These are phyloP conservation scores for Phortica variegata DNA, from an alignment of 1,140 invertebrate genomes.

Conservation along the genomic window DNA sequence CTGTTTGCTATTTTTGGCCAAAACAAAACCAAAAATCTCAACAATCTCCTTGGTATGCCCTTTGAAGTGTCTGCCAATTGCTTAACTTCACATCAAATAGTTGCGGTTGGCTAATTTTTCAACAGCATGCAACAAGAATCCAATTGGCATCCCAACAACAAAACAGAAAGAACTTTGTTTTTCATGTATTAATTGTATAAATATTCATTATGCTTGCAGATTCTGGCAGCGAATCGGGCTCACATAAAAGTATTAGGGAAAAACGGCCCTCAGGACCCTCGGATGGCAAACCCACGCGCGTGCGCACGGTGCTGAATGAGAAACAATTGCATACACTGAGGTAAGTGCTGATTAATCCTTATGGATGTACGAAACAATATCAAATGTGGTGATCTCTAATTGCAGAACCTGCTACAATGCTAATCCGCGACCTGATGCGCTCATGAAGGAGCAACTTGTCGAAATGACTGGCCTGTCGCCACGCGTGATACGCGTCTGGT, in stretches of 20 bases:
- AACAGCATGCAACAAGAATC: too few relatives aligned
- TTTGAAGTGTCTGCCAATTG: too few relatives aligned
- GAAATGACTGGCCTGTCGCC: slow-evolving; percentile 97
- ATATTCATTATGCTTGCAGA: slow-evolving; percentile 61
- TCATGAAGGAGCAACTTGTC: slow-evolving; percentile 99
- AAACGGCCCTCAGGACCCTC: slow-evolving; percentile 64
- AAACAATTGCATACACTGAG: slow-evolving; percentile 96
- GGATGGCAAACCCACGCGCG: slow-evolving; percentile 94
- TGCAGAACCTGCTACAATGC: slow-evolving; percentile 87
- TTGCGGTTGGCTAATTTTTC: too few relatives aligned
- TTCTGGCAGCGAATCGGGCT: slow-evolving; percentile 81
- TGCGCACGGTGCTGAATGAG: slow-evolving; percentile 97
- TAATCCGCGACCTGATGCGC: slow-evolving; percentile 95
- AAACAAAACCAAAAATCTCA: too few relatives aligned
- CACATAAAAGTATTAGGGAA: slow-evolving; percentile 72
- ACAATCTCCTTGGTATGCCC: too few relatives aligned
- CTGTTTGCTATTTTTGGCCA: slow-evolving; percentile 21
- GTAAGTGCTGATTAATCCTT: slow-evolving; percentile 31
- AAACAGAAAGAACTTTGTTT: too few relatives aligned
- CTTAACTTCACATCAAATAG: too few relatives aligned
- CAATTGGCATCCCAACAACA: too few relatives aligned
- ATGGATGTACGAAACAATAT: background rate
- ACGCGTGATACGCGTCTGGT: slow-evolving; percentile 96
- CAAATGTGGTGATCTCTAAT: background rate
- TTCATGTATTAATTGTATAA: too few relatives aligned